phyloP scores from a whole-genome alignment of 2,888 invertebrate genomes.

The Tenodera sinensis region DNA sequence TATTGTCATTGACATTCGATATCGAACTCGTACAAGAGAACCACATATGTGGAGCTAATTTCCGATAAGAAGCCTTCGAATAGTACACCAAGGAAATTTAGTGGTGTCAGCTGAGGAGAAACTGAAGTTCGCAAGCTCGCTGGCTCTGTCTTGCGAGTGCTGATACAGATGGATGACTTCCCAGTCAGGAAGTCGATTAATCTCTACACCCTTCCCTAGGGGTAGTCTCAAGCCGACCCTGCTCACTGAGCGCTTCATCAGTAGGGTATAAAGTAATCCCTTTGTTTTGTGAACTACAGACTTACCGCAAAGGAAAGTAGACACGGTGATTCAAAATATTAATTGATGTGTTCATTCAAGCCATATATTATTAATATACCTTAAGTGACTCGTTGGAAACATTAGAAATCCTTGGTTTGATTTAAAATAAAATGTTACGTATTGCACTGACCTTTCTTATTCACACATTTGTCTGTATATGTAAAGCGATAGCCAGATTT shows the following conservation, averaged over 20 bases:
- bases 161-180: not conserved
- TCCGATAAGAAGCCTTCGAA: not conserved
- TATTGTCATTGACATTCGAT: too few relatives aligned
- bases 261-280: not conserved
- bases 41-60: not conserved
- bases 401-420: too few relatives aligned
- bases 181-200: not conserved
- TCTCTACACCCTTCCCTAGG: not conserved
- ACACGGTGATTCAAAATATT: too few relatives aligned
- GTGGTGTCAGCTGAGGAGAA: not conserved
- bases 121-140: too few relatives aligned
- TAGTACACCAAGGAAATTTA: not conserved
- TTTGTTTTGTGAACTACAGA: not conserved
- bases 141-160: not conserved
- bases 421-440: too few relatives aligned
- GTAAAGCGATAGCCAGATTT: too few relatives aligned
- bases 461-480: too few relatives aligned
- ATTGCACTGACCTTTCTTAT: too few relatives aligned
- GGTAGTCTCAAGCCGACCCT: not conserved
- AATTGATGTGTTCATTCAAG: too few relatives aligned
- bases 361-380: too few relatives aligned
- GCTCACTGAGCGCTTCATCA: not conserved
- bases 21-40: too few relatives aligned
- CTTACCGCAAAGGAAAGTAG: not conserved
- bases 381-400: too few relatives aligned